Evolutionary conservation across 2,113 vertebrate species (phyloP).

Genomic region (Nothocercus julius): DNA sequence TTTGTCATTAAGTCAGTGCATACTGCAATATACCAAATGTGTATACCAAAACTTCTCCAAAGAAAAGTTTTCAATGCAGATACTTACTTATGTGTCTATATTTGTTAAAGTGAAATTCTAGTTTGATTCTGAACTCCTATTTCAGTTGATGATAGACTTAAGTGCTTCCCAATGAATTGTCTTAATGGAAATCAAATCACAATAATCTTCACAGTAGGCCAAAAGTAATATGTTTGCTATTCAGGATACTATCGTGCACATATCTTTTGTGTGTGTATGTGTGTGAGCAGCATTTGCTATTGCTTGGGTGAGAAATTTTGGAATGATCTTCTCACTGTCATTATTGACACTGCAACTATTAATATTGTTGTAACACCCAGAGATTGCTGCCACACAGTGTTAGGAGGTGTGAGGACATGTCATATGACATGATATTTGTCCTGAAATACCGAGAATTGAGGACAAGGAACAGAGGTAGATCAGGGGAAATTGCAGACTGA

Average conservation of each 20-base stretch:
- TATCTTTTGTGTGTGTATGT: background rate
- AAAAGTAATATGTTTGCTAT: background rate
- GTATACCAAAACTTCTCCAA: background rate
- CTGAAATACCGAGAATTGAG: background rate
- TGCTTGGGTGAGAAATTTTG: background rate
- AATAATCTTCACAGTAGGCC: background rate
- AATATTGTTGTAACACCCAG: background rate
- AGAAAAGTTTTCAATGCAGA: background rate
- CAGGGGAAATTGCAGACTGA: background rate
- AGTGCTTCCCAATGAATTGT: constrained; percentile 4
- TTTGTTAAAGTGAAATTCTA: background rate
- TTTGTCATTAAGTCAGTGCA: background rate
- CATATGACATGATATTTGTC: background rate
- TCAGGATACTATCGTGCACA: background rate
- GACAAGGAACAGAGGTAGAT: background rate
- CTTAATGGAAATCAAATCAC: background rate
- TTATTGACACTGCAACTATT: background rate
- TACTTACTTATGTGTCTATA: background rate
- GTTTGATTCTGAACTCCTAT: background rate
- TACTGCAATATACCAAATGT: background rate
- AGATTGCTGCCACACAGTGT: background rate
- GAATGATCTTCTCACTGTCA: background rate
- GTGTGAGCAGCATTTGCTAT: background rate
- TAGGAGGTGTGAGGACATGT: background rate
- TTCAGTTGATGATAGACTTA: background rate